phyloP scores from a whole-genome alignment of 2,797 vertebrate species.

The Euthynnus affinis region DNA sequence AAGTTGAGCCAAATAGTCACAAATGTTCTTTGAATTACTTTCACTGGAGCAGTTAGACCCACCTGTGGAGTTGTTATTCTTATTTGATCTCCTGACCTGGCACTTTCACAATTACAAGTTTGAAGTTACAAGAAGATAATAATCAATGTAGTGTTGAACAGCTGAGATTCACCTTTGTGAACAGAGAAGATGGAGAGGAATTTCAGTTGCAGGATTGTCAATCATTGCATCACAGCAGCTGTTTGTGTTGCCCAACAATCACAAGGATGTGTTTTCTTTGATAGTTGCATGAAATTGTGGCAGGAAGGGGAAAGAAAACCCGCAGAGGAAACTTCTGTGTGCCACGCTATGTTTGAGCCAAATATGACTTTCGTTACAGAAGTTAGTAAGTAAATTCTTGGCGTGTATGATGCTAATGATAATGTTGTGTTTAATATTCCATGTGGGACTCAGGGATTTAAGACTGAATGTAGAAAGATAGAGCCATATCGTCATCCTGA shows the following conservation, averaged over 20 bases:
- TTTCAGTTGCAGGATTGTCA: neutral
- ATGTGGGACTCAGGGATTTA: neutral
- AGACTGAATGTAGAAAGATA: neutral
- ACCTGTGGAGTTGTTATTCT: neutral
- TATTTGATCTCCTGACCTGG: neutral
- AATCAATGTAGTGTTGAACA: neutral
- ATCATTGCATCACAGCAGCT: neutral
- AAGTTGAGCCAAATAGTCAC: neutral
- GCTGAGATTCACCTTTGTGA: neutral
- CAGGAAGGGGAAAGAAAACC: neutral
- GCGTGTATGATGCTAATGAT: neutral
- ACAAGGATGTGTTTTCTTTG: neutral
- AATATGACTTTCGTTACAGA: neutral
- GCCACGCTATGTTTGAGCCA: neutral
- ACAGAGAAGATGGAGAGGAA: neutral
- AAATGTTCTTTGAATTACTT: neutral
- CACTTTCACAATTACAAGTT: neutral
- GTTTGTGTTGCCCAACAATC: neutral
- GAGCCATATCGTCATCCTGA: neutral
- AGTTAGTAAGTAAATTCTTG: neutral
- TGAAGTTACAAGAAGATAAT: neutral
- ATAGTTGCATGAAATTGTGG: neutral
- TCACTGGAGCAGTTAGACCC: neutral
- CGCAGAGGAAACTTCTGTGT: neutral
- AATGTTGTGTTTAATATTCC: neutral